Evolutionary conservation across 1,140 invertebrate species (phyloP).

Genomic region (Neodiprion lecontei): DNA sequence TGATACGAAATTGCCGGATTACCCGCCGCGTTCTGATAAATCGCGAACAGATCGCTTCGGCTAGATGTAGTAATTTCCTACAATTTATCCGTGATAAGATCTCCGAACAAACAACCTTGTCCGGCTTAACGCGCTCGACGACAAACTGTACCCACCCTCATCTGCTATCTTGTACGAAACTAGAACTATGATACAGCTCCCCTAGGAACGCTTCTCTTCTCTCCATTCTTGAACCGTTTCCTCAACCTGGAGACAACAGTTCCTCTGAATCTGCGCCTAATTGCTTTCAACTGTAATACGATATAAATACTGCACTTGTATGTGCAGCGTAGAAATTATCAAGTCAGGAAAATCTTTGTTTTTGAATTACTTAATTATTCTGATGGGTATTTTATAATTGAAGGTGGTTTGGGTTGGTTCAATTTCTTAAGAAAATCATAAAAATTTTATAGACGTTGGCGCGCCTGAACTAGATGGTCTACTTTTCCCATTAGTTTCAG

Average conservation of each 20-base stretch:
- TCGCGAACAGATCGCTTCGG: not conserved
- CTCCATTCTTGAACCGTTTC: not conserved
- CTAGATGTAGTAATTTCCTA: not conserved
- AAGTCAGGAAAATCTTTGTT: too few species aligned
- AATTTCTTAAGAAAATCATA: too few species aligned
- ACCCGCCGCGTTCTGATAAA: not conserved
- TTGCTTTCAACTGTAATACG: too few species aligned
- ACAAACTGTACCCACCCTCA: not conserved
- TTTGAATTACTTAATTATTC: too few species aligned
- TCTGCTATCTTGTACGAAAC: not conserved
- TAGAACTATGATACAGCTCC: not conserved
- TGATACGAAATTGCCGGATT: not conserved
- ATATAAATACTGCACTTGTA: too few species aligned
- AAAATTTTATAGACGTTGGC: too few species aligned
- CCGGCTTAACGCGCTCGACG: not conserved
- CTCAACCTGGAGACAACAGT: not conserved
- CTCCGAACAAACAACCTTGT: not conserved
- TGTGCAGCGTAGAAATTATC: too few species aligned
- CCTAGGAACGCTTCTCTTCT: not conserved
- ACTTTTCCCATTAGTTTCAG: too few species aligned
- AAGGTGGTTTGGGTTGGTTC: too few species aligned
- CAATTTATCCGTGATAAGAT: not conserved
- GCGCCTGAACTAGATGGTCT: too few species aligned
- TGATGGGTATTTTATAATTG: too few species aligned
- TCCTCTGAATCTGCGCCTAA: too few species aligned